phyloP scores from a whole-genome alignment of 2,113 vertebrate species.

The Alligator mississippiensis region DNA sequence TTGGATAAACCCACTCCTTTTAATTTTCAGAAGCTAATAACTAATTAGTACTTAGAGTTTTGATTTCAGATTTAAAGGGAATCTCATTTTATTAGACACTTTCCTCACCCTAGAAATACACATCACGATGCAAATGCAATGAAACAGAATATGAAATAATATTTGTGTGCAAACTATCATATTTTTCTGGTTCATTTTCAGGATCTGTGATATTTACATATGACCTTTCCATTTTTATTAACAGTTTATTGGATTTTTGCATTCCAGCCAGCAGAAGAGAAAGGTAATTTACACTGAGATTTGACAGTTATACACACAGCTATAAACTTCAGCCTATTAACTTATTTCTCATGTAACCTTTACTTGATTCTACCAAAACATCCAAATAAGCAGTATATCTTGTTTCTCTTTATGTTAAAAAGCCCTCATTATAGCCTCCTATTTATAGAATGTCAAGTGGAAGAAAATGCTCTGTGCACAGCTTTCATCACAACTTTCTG shows the following conservation, averaged over 20 bases:
- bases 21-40: conserved; percentile 59
- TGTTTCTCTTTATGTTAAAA: conserved; percentile 64
- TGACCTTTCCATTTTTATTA: conserved; percentile 86
- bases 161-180: conserved; percentile 74
- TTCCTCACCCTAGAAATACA: conserved; percentile 35
- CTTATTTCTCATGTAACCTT: conserved; percentile 79
- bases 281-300: conserved; percentile 84
- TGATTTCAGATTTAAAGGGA: conserved; percentile 60
- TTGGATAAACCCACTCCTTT: conserved; percentile 57
- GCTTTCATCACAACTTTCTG: conserved; percentile 32
- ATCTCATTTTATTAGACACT: conserved; percentile 61
- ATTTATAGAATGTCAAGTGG: conserved; percentile 50
- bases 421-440: conserved; percentile 2
- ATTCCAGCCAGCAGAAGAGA: conserved; percentile 76
- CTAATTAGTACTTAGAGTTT: conserved; percentile 59
- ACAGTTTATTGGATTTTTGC: conserved; percentile 84
- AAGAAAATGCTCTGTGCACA: conserved; percentile 29
- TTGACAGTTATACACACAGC: conserved; percentile 80
- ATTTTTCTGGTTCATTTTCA: conserved; percentile 78
- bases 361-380: conserved; percentile 72
- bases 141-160: conserved; percentile 66
- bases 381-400: conserved; percentile 61
- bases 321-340: conserved; percentile 81
- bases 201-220: conserved; percentile 81
- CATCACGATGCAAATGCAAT: conserved; percentile 56